A percentile compares a stretch with the other conserved stretches of the same genome.
Conservation (phyloP, 37 sponge, comb jelly and placozoan species). For the Cladorhizidae sp. region DNA sequence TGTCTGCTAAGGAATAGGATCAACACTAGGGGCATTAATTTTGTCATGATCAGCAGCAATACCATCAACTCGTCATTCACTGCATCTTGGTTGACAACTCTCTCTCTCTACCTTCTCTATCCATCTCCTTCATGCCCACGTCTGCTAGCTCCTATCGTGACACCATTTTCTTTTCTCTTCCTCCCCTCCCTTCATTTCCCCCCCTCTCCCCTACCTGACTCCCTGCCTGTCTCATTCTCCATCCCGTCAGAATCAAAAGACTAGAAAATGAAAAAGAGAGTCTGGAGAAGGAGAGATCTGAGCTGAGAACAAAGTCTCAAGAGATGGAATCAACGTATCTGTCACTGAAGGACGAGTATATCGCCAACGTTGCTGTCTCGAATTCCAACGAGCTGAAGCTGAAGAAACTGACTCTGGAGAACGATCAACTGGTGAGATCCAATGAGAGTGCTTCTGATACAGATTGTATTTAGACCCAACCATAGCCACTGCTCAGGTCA, state of each 20-base stretch:
- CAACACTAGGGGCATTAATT: background rate
- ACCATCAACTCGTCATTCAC: too few relatives aligned
- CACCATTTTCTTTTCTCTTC: background rate
- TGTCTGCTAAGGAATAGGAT: background rate
- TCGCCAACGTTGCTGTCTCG: constrained; percentile 57
- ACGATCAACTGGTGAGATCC: constrained; percentile 63
- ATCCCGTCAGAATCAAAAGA: background rate
- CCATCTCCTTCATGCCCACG: too few relatives aligned
- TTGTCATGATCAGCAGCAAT: too few relatives aligned
- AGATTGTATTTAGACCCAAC: too few relatives aligned
- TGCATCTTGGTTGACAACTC: too few relatives aligned
- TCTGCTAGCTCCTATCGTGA: too few relatives aligned
- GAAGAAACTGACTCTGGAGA: constrained; percentile 54
- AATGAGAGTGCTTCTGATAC: too few relatives aligned
- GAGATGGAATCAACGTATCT: background rate
- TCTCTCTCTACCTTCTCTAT: too few relatives aligned
- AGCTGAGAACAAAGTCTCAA: background rate
- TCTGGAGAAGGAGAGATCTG: background rate
- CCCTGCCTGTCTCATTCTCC: too few relatives aligned
- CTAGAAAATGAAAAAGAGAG: background rate
- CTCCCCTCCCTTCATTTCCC: constrained; percentile 4
- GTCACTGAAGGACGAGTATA: constrained; percentile 62
- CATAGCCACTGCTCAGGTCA: too few relatives aligned
- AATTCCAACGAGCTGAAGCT: constrained; percentile 64
- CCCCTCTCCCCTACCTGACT: constrained; percentile 1